Conservation (phyloP, 92 coral and sea anemone species). For the Porites evermanni region DNA sequence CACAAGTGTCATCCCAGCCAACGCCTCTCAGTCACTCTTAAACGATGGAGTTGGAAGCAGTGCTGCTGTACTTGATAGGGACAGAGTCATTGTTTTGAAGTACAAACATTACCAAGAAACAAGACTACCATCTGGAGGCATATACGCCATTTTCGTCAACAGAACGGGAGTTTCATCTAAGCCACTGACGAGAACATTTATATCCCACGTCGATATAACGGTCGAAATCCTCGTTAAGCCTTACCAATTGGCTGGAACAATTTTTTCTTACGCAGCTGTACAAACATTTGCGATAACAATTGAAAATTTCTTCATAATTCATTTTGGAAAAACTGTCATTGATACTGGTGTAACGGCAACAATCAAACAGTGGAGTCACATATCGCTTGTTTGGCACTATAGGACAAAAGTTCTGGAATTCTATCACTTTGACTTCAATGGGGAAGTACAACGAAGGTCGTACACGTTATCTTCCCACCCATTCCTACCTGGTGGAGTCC, state of each 20-base stretch:
- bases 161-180: constrained; percentile 85
- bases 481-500: constrained; percentile 84
- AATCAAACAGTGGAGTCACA: constrained; percentile 82
- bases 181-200: constrained; percentile 72
- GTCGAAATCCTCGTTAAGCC: constrained; percentile 89
- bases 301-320: constrained; percentile 63
- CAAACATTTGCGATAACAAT: constrained; percentile 82
- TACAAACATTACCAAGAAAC: constrained; percentile 66
- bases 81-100: constrained; percentile 69
- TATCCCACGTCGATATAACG: constrained; percentile 75
- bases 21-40: constrained; percentile 72
- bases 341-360: constrained; percentile 74
- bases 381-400: constrained; percentile 86
- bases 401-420: constrained; percentile 59
- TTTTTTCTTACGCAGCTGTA: constrained; percentile 80
- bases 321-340: constrained; percentile 46
- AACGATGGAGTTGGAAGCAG: constrained; percentile 47
- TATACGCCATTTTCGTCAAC: constrained; percentile 86
- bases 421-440: constrained; percentile 74
- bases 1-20: constrained; percentile 40
- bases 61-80: constrained; percentile 39
- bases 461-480: constrained; percentile 70
- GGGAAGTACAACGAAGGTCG: constrained; percentile 70
- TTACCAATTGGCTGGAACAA: constrained; percentile 76
- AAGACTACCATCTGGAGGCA: constrained; percentile 77